Evolutionary conservation across 2,888 invertebrate genomes (phyloP).

Genomic region (Lycaena phlaeas): DNA sequence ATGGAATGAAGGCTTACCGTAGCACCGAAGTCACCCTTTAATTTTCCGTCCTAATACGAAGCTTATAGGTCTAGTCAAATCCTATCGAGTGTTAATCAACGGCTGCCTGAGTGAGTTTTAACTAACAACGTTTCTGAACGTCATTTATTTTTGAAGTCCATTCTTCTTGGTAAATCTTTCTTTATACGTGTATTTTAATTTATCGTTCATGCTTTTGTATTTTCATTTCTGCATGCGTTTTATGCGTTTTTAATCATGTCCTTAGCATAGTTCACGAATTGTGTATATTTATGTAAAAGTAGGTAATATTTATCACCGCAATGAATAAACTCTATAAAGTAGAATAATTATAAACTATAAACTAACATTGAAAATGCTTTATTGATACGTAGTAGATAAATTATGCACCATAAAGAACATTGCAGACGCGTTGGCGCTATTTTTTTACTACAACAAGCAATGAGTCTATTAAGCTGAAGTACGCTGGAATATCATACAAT

Average conservation of each 20-base stretch:
- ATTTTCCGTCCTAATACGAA: conserved; percentile 37
- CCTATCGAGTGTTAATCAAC: conserved; percentile 63
- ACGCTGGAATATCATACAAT: conserved; percentile 23
- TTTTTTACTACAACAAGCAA: conserved; percentile 70
- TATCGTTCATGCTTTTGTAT: conserved; percentile 58
- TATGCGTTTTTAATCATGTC: conserved; percentile 51
- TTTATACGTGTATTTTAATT: conserved; percentile 33
- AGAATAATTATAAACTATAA: conserved; percentile 46
- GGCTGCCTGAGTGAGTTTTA: conserved; percentile 72
- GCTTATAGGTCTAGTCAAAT: conserved; percentile 36
- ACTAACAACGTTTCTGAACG: conserved; percentile 53
- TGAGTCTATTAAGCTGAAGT: conserved; percentile 29
- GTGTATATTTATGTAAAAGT: conserved; percentile 8
- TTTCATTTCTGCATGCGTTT: conserved; percentile 62
- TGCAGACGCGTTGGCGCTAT: conserved; percentile 52
- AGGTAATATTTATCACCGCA: conserved; percentile 25
- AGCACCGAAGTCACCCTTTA: conserved; percentile 37
- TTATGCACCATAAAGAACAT: conserved; percentile 32
- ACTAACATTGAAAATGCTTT: conserved; percentile 54
- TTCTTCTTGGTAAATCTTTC: conserved; percentile 28
- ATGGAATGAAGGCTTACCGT: conserved; percentile 67
- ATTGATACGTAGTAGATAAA: conserved; percentile 28
- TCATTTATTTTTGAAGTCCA: conserved; percentile 73
- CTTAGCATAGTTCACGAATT: conserved; percentile 33
- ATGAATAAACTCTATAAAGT: conserved; percentile 21